phyloP scores from a whole-genome alignment of 2,888 invertebrate species.

The Chrysotoxum bicinctum region DNA sequence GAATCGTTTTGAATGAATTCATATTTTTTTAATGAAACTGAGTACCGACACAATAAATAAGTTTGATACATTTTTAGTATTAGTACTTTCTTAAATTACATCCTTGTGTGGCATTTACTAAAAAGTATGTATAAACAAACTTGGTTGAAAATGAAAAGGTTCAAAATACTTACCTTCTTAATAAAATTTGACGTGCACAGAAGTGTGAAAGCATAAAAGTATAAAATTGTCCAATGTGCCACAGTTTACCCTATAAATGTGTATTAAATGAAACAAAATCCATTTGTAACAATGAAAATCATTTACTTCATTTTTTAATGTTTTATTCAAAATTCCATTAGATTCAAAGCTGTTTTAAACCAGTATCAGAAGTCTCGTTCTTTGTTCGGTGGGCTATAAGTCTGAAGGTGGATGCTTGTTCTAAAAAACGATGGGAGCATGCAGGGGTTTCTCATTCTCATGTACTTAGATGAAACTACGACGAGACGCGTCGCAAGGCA shows the following conservation, averaged over 20 bases:
- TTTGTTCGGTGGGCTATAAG: not conserved
- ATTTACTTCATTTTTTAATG: slow-evolving; percentile 63
- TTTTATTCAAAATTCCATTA: slow-evolving; percentile 70
- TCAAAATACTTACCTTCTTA: too few species aligned
- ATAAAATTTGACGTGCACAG: too few species aligned
- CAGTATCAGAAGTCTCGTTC: not conserved
- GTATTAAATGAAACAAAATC: slow-evolving; percentile 51
- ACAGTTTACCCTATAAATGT: not conserved
- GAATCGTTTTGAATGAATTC: too few species aligned
- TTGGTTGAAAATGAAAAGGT: too few species aligned
- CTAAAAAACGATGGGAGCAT: not conserved
- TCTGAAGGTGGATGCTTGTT: not conserved
- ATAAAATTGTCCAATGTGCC: too few species aligned
- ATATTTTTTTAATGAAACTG: too few species aligned
- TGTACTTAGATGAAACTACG: not conserved
- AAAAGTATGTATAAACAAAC: too few species aligned
- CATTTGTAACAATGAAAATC: slow-evolving; percentile 61
- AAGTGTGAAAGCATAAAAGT: too few species aligned
- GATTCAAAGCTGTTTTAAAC: slow-evolving; percentile 3
- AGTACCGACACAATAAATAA: too few species aligned
- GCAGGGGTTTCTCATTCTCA: not conserved
- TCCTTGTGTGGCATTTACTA: too few species aligned
- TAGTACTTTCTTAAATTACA: too few species aligned
- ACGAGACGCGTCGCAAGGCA: slow-evolving; percentile 6
- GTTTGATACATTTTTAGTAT: too few species aligned